Percentiles rank a stretch among this genome's conserved stretches.
These are phyloP conservation scores for Myathropa florea DNA, from an alignment of 2,888 invertebrate genomes.

Conservation along the genomic window DNA sequence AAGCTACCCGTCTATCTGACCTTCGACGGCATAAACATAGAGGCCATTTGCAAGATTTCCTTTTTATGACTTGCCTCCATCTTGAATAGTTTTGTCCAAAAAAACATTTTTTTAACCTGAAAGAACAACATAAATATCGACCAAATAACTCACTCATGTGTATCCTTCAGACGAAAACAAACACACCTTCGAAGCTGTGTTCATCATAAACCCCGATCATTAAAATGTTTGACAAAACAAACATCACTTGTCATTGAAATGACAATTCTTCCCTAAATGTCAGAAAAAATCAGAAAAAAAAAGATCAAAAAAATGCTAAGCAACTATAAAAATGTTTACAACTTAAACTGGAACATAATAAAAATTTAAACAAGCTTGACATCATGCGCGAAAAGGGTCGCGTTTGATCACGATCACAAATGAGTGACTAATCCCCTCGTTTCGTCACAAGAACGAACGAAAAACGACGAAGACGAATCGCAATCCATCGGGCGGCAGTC, in stretches of 20 bases:
- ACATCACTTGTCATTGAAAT: background rate
- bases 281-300: background rate
- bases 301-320: background rate
- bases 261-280: background rate
- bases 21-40: too few relatives aligned
- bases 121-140: too few relatives aligned
- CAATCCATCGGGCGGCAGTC: background rate
- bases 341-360: background rate
- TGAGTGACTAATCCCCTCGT: constrained; percentile 2
- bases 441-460: constrained; percentile 2
- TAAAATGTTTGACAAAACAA: background rate
- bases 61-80: too few relatives aligned
- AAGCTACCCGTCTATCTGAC: too few relatives aligned
- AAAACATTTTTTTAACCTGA: too few relatives aligned
- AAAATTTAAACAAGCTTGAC: background rate
- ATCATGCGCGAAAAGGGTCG: background rate
- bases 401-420: background rate
- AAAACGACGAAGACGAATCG: background rate
- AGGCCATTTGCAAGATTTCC: too few relatives aligned
- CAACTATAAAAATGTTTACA: background rate
- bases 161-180: background rate
- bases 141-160: background rate
- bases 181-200: background rate
- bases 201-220: background rate
- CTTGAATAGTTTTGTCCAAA: too few relatives aligned